Base-by-base conservation (phyloP, 2,113 vertebrate genomes). In the Proteles cristata region DNA sequence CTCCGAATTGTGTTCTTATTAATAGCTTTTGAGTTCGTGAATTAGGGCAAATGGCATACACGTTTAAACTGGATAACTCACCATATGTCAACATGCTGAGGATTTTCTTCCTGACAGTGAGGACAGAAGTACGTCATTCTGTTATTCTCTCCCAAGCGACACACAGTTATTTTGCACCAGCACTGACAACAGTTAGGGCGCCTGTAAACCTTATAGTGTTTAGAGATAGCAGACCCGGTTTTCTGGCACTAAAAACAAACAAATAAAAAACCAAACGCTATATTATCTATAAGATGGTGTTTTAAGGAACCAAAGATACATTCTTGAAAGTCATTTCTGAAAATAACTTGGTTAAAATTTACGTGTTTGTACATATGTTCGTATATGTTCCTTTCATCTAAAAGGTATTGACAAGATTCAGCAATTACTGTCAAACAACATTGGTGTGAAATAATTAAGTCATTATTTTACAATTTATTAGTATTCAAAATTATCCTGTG, bases 81-180 rank as follows among this genome's bases (percentile, higher is more conserved):
- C 99, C 99, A 98, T 84, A 98, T 39, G 92, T 97, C 98, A 89
- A 99, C 92, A 84, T 98, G 95, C 53, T 98, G 98, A 85, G 99
- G 99, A 97, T 99, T 98, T 4, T 73, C 98, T 28, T 98, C 99
- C 96, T 99, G 99, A 97, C 99, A 99, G 0, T 0, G 97, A 68
- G 98, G 97, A 93, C 99, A 99, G 98, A 99, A 99, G 98, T 99
- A 99, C 12, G 99, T 99, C 99, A 99, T 99, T 97, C 99, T 99
- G 96, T 98, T 98, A 28, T 99, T 98, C 84, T 99, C 99, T 96
- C 99, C 99, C 81, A 99, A 97, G n/a, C 99, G 99, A 98, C 99
- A 99, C 88, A 99, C 98, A 0, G 99, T 99, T 98, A 99, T 98
- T 97, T 97, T 98, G 90, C 97, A 96, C 2, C 28, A 43, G 96